Evolutionary conservation across 2,888 invertebrate species (phyloP), one percentile per base, ranked within the genome.

Genomic region (Cantharis flavilabris): DNA sequence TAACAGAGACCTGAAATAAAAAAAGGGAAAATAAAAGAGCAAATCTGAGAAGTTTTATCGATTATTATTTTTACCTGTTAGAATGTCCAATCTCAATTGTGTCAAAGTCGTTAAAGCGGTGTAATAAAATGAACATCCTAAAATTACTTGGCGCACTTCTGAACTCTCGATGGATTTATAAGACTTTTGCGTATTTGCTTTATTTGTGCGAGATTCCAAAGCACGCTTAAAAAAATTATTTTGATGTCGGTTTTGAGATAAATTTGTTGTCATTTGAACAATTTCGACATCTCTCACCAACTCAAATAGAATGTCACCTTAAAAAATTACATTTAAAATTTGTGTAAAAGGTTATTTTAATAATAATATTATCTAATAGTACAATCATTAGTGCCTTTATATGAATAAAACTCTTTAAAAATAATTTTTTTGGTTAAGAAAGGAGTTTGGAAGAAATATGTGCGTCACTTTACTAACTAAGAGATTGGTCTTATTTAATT

Each of bases 61-160:
- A 9, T 9, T 26, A 18, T 9, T 13, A 65, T 16, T 20, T n/a
- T 84, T 86, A 95, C 97, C 97, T 84, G 98, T 97, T 72, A 98
- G 90, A 86, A 99, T 98, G 87, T 98, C 97, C 76, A 97, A 90
- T 86, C 95, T 94, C 83, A 98, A 91, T 88, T 98, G 97, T 3
- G 96, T 94, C 85, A 99, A 91, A 0, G 98, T 98, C 82, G 93
- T 94, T 76, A 98, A 89, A 13, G 97, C 96, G 0, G 95, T 96
- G 88, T 97, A 96, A 89, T 98, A 99, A 90, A 99, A 92, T 18
- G 95, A 94, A 89, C 98, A 98, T 33, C 97, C 95, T 63, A 96
- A 89, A 3, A 97, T 95, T 9, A 97, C 94, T 84, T 94, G 93
- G 69, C 95, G 93, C 69, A 95, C 93, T 82, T 97, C 96, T 0